Base-by-base conservation (phyloP, 2,797 vertebrate species). In the Furcifer pardalis region DNA sequence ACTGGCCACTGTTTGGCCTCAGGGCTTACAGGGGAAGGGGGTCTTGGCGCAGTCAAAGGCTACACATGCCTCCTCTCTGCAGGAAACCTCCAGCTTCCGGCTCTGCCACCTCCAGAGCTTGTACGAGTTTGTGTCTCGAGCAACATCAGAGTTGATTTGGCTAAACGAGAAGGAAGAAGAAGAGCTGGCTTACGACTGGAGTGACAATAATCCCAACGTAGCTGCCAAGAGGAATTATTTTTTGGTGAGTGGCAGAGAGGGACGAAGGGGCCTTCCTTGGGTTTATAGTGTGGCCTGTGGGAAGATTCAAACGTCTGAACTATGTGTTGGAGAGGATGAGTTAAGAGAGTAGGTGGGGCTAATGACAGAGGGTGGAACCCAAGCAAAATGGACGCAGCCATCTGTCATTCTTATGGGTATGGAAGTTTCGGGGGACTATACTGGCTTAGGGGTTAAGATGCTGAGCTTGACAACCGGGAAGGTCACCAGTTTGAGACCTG, bases 151-250 rank as follows among this genome's bases (percentile, higher is more conserved):
- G 94, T 97, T 99, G 89, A 99, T 99, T 88, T 99, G 99, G 98
- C 96, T 99, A 90, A 99, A 99, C 32, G 98, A 99, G 95, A 97
- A 97, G 89, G 98, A 99, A 94, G 98, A 99, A 93, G 98, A 99
- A 92, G 99, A 99, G 78, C 95, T 99, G 71, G 97, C 98, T 73
- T 99, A 96, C 10, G 99, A 99, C 95, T 99, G 98, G 99, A 98
- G 98, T 35, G 97, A 99, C 93, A 95, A 84, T 93, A 99, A 99
- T 95, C 92, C 96, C 63, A 97, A 96, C 93, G 97, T 98, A 83
- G 94, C 95, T 56, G 95, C 97, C 93, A 99, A 99, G 95, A 97
- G 91, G 91, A 97, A 97, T 73, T 95, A 97, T 81, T 97, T 98
- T 95, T 94, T 93, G 0, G 99, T 99, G 95, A 97, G 98, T 95